Base-by-base conservation (phyloP, 2,113 vertebrate genomes). In the Dasyornis broadbenti region DNA sequence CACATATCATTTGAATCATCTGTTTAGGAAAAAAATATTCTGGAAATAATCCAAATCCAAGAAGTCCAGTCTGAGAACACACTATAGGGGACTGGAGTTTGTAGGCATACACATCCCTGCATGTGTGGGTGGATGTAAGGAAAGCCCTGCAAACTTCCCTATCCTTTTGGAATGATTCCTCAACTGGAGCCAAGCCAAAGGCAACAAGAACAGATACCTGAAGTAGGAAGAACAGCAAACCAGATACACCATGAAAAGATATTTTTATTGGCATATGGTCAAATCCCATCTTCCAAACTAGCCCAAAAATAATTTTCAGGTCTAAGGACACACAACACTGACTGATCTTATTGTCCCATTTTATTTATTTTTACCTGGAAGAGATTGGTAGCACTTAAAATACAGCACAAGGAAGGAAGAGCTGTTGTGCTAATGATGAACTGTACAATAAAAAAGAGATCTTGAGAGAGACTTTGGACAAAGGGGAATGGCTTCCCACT, bases 1-100 rank as follows among this genome's bases (percentile, higher is more conserved):
- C 99, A 99, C 99, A 99, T 99, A 85, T 99, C 98, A 42, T 97
- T 99, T 17, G 98, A 98, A 66, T 99, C 99, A 91, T 98, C 98
- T 98, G 92, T 54, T 89, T 31, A 84, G 85, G 44, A 61, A 88
- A 47, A 23, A 80, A 61, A 26, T 10, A 28, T 16, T 79, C 47
- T 70, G 85, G 56, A 83, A 87, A 73, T 63, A 2, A 82, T 35
- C 18, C 28, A 49, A 84, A 59, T 28, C 30, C 13, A 59, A 49
- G 37, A 64, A 49, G 52, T 42, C 31, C 26, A 5, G 33, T 6
- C 56, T 78, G 30, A 13, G 15, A 53, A 37, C 26, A 3, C 39
- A 37, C 10, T 13, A 0, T 1, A 15, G 45, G 66, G 24, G 5
- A 15, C 35, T 40, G n/a, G 3, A 44, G 12, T 7, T 90, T 42